Base-by-base conservation (phyloP, 2,797 vertebrate genomes). In the Micrastur ruficollis region DNA sequence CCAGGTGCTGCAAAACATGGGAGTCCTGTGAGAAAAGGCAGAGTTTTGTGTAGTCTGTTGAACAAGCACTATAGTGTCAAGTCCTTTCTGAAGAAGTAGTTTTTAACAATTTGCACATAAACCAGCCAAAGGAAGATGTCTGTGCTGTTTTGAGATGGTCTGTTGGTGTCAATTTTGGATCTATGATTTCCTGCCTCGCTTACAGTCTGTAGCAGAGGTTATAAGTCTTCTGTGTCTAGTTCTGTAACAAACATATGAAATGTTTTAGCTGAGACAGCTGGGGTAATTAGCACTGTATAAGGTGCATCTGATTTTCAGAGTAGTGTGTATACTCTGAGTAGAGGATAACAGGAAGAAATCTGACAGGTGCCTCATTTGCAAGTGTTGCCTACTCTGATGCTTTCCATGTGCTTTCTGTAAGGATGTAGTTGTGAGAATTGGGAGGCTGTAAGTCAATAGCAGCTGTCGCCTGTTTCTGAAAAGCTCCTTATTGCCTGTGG, bases 351-450 rank as follows among this genome's bases (percentile, higher is more conserved):
- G 44, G 74, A 10, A 80, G 53, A 68, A 78, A 36, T 16, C 44
- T 71, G 87, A 53, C 91, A 93, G 90, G 93, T 95, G 93, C 53
- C 80, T 95, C 76, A 90, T 83, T 95, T 96, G 91, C 58, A 62
- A 95, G 88, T 87, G 86, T 89, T 93, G 83, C 74, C 67, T 76
- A 5, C 49, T 68, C 61, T 94, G 95, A 92, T 0, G 31, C 78
- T 95, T 91, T 91, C 96, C 86, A 63, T 90, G 91, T 94, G 93
- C 71, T 90, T 81, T 95, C 81, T 38, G 68, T 81, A 89, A 92
- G 75, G 88, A 73, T 49, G 52, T 63, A 58, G 74, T 31, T 73
- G 80, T n/a, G 71, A 92, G 78, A 59, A 50, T 7, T 74, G 63
- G 81, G 88, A 95, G 83, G 74, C 81, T 94, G 76, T 59, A 85